Percentiles rank a stretch among this genome's conserved stretches.
phyloP scores from a whole-genome alignment of 2,113 vertebrate species.

The Pangasianodon hypophthalmus region DNA sequence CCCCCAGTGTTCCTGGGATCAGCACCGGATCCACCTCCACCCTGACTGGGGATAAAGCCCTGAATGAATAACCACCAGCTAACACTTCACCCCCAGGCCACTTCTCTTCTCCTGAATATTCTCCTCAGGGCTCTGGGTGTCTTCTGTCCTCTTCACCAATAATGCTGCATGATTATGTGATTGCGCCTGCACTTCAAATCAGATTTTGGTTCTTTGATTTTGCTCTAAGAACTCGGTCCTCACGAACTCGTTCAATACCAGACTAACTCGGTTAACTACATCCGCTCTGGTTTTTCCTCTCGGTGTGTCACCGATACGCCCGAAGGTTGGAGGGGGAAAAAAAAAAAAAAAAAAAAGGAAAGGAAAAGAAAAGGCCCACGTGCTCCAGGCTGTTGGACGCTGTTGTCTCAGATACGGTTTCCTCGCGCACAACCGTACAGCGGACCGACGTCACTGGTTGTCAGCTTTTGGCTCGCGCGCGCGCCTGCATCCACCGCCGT shows the following conservation, averaged over 20 bases:
- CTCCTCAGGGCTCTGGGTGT: not conserved
- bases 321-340: not conserved
- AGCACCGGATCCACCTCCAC: not conserved
- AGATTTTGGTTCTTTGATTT: not conserved
- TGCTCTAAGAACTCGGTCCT: not conserved
- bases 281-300: not conserved
- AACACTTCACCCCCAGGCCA: too few relatives aligned
- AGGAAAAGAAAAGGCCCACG: not conserved
- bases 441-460: conserved; percentile 43
- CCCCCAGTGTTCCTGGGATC: not conserved
- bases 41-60: not conserved
- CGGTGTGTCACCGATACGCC: not conserved
- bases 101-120: not conserved
- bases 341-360: too few relatives aligned
- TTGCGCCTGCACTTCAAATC: not conserved
- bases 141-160: not conserved
- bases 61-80: not conserved
- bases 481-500: not conserved
- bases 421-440: not conserved
- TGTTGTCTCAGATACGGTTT: conserved; percentile 26
- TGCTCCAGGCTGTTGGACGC: not conserved
- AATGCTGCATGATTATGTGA: not conserved
- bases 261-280: not conserved
- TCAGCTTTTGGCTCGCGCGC: conserved; percentile 7
- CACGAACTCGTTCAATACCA: not conserved